Evolutionary conservation across 2,888 invertebrate species (phyloP).

Genomic region (Pedicia rivosa): DNA sequence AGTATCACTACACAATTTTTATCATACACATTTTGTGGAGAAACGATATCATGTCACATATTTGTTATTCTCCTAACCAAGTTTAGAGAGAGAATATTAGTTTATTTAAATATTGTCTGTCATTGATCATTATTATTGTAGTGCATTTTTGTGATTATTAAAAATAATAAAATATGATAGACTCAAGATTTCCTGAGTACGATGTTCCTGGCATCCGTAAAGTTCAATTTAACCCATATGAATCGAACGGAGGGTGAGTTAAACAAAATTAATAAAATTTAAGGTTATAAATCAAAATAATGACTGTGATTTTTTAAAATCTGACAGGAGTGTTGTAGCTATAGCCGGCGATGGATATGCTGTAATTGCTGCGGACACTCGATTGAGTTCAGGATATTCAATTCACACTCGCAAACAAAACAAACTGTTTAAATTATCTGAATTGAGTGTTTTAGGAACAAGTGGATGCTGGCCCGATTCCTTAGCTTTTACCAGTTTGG

Average conservation of each 20-base stretch:
- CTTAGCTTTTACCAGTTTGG: conserved; percentile 68
- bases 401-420: conserved; percentile 81
- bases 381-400: conserved; percentile 78
- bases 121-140: too few species aligned
- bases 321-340: conserved; percentile 91
- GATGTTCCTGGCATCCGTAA: conserved; percentile 30
- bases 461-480: conserved; percentile 98
- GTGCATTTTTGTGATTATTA: too few species aligned
- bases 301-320: too few species aligned
- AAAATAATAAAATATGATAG: background rate
- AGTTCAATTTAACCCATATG: conserved; percentile 47
- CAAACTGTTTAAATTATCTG: conserved; percentile 70
- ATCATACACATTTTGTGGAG: too few species aligned
- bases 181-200: conserved; percentile 23
- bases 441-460: conserved; percentile 78
- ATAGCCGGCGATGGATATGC: conserved; percentile 92
- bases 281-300: conserved; percentile 1
- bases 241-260: conserved; percentile 64
- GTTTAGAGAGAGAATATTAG: too few species aligned
- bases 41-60: too few species aligned
- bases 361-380: conserved; percentile 88
- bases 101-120: too few species aligned
- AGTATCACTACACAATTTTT: too few species aligned
- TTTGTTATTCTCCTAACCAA: too few species aligned
- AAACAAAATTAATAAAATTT: conserved; percentile 5